These are phyloP conservation scores for Sycophila texana DNA, from an alignment of 2,888 invertebrate genomes.

Conservation along the genomic window DNA sequence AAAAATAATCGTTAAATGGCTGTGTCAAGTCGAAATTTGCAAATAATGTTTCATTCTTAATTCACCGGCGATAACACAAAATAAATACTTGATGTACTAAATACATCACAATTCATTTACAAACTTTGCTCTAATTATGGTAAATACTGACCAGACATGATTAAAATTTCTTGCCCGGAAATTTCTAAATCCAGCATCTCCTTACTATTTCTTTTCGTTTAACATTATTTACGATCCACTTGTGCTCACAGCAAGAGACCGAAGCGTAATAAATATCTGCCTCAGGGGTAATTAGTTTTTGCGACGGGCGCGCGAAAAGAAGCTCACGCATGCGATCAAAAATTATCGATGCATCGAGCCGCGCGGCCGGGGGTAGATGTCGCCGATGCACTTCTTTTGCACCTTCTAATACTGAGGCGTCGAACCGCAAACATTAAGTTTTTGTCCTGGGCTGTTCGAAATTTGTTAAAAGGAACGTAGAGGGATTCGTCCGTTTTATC, in stretches of 20 bases:
- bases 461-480: conserved; percentile 67
- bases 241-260: conserved; percentile 26
- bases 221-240: conserved; percentile 26
- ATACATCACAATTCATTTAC: background rate
- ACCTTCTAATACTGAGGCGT: conserved; percentile 58
- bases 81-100: too few species aligned
- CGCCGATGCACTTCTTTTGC: conserved; percentile 11
- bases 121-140: conserved; percentile 31
- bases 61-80: too few species aligned
- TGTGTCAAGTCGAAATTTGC: too few species aligned
- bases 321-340: conserved; percentile 17
- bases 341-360: conserved; percentile 52
- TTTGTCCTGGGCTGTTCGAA: conserved; percentile 57
- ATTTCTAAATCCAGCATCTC: conserved; percentile 42
- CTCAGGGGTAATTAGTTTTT: conserved; percentile 55
- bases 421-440: conserved; percentile 62
- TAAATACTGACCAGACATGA: conserved; percentile 32
- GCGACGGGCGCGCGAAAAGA: conserved; percentile 41
- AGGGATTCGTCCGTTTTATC: conserved; percentile 55
- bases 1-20: background rate
- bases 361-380: conserved; percentile 20
- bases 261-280: conserved; percentile 45
- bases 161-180: conserved; percentile 36
- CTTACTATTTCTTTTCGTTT: conserved; percentile 13
- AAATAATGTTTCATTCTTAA: too few species aligned